phyloP scores from a whole-genome alignment of 2,113 vertebrate species.

The Megalops atlanticus region DNA sequence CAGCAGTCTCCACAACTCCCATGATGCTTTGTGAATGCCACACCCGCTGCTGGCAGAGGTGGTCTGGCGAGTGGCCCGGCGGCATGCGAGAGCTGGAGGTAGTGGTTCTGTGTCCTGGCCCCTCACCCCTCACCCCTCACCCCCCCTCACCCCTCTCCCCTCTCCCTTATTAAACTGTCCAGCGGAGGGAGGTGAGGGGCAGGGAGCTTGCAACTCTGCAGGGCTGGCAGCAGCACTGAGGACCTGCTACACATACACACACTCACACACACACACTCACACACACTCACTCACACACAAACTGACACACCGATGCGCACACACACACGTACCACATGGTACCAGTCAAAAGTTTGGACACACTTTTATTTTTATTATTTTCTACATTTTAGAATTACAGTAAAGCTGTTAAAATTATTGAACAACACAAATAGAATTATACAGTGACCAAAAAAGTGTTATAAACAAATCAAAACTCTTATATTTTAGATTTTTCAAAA shows the following conservation, averaged over 20 bases:
- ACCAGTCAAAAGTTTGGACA: slow-evolving; percentile 6
- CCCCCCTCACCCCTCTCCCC: background rate
- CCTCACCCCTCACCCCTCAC: background rate
- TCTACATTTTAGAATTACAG: no score
- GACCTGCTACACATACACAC: slow-evolving; percentile 33
- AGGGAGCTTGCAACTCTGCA: background rate
- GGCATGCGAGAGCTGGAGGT: background rate
- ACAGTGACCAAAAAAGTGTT: no score
- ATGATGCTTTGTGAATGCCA: background rate
- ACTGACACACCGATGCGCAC: no score
- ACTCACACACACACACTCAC: slow-evolving; percentile 28
- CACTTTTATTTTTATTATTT: slow-evolving; percentile 14
- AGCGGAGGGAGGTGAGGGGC: background rate
- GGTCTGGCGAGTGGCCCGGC: no score
- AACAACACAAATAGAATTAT: no score
- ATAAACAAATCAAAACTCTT: no score
- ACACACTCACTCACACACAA: slow-evolving; percentile 22
- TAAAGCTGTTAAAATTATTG: no score
- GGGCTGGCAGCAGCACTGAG: slow-evolving; percentile 37
- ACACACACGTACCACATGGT: slow-evolving; percentile 28
- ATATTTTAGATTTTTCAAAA: no score
- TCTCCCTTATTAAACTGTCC: slow-evolving; percentile 44
- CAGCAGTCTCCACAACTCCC: background rate
- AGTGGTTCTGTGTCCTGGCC: background rate
- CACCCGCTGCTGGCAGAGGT: background rate